These are phyloP conservation scores for Anableps anableps DNA, from an alignment of 2,797 vertebrate genomes.

Conservation along the genomic window DNA sequence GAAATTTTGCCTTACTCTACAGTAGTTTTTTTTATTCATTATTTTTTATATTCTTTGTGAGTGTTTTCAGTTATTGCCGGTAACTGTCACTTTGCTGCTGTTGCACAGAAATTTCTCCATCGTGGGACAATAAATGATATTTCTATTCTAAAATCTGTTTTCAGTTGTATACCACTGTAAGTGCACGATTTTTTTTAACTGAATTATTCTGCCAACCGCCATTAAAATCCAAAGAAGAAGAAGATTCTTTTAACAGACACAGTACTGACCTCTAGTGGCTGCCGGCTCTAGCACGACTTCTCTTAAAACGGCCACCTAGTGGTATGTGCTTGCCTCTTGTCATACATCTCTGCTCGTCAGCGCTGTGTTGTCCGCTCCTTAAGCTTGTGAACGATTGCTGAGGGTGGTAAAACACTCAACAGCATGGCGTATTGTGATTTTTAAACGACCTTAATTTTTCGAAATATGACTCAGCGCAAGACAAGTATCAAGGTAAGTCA, in stretches of 20 bases:
- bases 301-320: slow-evolving; percentile 32
- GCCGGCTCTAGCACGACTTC: not conserved
- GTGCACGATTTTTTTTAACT: not conserved
- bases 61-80: too few species aligned
- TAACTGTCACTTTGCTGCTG: too few species aligned
- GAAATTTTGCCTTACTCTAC: too few species aligned
- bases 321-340: slow-evolving; percentile 22
- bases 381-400: slow-evolving; percentile 4
- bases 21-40: too few species aligned
- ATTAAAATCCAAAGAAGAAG: too few species aligned
- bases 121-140: too few species aligned
- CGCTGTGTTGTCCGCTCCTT: not conserved
- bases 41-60: too few species aligned
- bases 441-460: slow-evolving; percentile 21
- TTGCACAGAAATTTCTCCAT: too few species aligned
- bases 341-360: slow-evolving; percentile 34
- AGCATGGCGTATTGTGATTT: slow-evolving; percentile 10
- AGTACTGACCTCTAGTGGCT: slow-evolving; percentile 38
- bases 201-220: too few species aligned
- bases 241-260: not conserved
- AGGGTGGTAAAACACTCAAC: too few species aligned
- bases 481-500: slow-evolving; percentile 53
- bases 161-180: not conserved
- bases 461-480: slow-evolving; percentile 63
- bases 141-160: slow-evolving; percentile 2